Evolutionary conservation across 1,140 invertebrate species (phyloP), one percentile per base, ranked within the genome.

Genomic region (Contarinia nasturtii): DNA sequence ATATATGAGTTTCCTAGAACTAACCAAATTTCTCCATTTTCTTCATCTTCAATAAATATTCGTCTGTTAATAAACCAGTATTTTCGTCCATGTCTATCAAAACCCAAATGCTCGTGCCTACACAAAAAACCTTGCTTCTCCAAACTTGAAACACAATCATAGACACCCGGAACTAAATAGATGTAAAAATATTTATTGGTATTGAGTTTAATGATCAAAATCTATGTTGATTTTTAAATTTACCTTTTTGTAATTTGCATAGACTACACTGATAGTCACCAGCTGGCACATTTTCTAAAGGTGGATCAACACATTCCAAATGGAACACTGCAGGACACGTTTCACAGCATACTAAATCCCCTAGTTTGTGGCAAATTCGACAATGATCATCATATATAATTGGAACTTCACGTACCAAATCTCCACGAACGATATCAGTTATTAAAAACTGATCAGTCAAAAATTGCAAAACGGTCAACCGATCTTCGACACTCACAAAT

Each of bases 301-400:
- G 89, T 37, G 92, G 92, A 59, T 94, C 89, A 20, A 95, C 83
- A 71, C 93, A 98, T 55, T 87, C 83, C 56, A 97, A 70, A 67
- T 98, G 93, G 66, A 89, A 97, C 17, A 96, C 91, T 33, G 92
- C 92, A 43, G 92, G 86, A 64, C 93, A 97, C 7, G 86, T 91
- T 66, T 97, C 92, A 69, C 93, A 98, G 61, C 92, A 96, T 1
- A 98, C 64, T 33, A 98, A 69, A 67, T 97, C 90, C 14, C 93
- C 93, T 33, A 95, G 67, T 53, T 90, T 82, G 66, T 96, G 91
- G 64, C 95, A 98, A 40, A 85, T 78, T 57, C 93, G 73, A 62
- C 91, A 97, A 61, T 94, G 88, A 63, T 95, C 90, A 67, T 96
- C 90, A 69, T 94, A 93, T 57, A 85, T 80, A 64, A 87, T 86